Conservation (phyloP, 2,797 vertebrate species). For the Enteromius fasciolatus region DNA sequence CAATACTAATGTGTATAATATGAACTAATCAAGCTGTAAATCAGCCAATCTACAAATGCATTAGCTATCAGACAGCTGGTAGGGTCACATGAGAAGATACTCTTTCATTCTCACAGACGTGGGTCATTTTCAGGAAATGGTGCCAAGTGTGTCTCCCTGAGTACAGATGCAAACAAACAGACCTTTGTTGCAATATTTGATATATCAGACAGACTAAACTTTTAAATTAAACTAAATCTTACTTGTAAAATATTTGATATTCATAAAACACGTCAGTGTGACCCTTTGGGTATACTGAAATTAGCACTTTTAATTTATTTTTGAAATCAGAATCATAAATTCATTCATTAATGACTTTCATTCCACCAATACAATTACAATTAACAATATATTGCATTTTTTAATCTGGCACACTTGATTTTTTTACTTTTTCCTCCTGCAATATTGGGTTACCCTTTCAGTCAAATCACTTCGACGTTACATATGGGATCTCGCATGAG, state of each 20-base stretch:
- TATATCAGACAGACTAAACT: neutral
- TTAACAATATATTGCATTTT: neutral
- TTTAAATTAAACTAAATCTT: neutral
- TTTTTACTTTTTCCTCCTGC: too few species aligned
- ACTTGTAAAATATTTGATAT: neutral
- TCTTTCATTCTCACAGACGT: neutral
- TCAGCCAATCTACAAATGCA: conserved; percentile 23
- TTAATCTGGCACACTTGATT: too few species aligned
- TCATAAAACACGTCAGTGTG: neutral
- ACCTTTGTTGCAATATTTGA: neutral
- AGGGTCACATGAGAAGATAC: conserved; percentile 12
- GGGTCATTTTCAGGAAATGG: conserved; percentile 8
- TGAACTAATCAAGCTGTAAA: conserved; percentile 39
- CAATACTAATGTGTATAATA: conserved; percentile 13
- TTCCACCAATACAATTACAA: neutral
- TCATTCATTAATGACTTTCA: neutral
- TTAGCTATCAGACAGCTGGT: conserved; percentile 20
- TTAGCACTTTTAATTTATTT: neutral
- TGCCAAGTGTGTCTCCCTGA: neutral
- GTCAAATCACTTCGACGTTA: too few species aligned
- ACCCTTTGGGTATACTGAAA: neutral
- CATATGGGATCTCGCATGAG: too few species aligned
- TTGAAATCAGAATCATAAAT: neutral
- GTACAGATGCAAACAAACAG: neutral
- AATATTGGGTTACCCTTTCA: too few species aligned